Evolutionary conservation across 2,888 invertebrate genomes (phyloP).

Genomic region (Onthophagus sagittarius): DNA sequence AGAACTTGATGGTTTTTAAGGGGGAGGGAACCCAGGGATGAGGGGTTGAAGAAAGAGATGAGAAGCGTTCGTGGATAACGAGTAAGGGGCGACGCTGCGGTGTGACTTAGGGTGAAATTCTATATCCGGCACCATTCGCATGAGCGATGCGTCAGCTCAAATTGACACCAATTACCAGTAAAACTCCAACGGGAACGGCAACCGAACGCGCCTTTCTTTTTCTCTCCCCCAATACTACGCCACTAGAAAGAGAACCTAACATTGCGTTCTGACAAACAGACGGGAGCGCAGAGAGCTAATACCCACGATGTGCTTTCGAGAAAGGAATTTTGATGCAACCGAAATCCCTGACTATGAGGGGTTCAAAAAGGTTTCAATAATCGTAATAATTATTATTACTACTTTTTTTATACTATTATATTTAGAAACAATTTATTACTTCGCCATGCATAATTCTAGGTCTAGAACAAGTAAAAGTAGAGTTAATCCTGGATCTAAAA

Average conservation of each 20-base stretch:
- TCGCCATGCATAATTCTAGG: too few species aligned
- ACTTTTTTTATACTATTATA: background rate
- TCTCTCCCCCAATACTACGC: background rate
- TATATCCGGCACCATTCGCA: slow-evolving; percentile 47
- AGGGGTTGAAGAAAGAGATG: background rate
- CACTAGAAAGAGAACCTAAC: too few species aligned
- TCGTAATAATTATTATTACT: background rate
- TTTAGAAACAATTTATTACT: too few species aligned
- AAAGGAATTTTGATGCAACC: background rate
- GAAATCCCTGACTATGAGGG: background rate
- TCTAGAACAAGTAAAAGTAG: too few species aligned
- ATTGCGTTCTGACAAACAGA: background rate
- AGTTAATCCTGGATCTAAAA: too few species aligned
- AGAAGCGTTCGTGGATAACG: slow-evolving; percentile 1
- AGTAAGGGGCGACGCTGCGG: background rate
- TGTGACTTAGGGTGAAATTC: slow-evolving; percentile 43
- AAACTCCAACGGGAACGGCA: slow-evolving; percentile 46
- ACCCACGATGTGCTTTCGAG: background rate
- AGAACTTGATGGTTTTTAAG: background rate
- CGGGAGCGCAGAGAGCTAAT: background rate
- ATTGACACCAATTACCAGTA: slow-evolving; percentile 65
- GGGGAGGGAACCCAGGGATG: background rate
- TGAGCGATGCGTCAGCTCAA: slow-evolving; percentile 59
- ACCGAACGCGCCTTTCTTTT: background rate
- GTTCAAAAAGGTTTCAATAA: background rate